Conservation (phyloP, 2,113 vertebrate species). For the Pogonocichla stellata region DNA sequence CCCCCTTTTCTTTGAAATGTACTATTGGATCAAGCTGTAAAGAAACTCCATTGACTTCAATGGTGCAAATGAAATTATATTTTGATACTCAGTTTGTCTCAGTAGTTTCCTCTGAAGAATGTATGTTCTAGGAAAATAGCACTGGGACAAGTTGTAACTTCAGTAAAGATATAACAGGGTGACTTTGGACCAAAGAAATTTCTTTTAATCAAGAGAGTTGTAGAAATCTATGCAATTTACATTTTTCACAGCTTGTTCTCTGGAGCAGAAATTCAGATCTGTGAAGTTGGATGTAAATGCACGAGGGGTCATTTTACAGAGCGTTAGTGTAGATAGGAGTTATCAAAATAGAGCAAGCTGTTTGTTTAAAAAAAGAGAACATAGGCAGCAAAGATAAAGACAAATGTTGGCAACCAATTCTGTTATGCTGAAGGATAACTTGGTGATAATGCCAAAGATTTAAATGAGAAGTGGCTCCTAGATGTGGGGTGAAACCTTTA, state of each 20-base stretch:
- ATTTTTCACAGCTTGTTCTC: background rate
- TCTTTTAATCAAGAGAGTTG: background rate
- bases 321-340: background rate
- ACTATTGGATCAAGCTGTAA: background rate
- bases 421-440: background rate
- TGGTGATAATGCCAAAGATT: background rate
- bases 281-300: background rate
- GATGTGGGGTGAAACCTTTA: background rate
- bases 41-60: background rate
- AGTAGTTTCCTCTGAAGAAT: background rate
- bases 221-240: background rate
- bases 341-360: conserved; percentile 27
- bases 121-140: background rate
- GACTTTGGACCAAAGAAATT: background rate
- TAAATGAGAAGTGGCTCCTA: background rate
- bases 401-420: background rate
- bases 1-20: background rate
- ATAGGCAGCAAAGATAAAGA: background rate
- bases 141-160: background rate
- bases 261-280: background rate
- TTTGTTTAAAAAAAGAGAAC: conserved; percentile 43
- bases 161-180: background rate
- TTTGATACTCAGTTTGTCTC: background rate
- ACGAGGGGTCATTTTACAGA: conserved; percentile 15
- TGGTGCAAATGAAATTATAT: background rate